Conservation (phyloP, 2,113 vertebrate genomes). For the Fulmarus glacialis region DNA sequence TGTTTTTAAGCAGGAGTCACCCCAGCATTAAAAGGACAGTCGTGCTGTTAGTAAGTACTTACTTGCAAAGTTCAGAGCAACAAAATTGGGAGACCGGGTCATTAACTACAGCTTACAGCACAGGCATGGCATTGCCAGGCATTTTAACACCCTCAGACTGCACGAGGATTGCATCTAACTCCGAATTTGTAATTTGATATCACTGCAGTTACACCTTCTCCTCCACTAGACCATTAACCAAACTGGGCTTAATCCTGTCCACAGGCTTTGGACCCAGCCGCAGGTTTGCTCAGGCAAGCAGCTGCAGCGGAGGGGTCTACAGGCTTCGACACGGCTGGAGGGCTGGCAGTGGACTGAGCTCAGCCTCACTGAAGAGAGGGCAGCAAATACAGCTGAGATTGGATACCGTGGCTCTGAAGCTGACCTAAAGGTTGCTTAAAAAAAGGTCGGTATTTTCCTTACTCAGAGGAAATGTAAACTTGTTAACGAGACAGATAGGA, state of each 20-base stretch:
- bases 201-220: neutral
- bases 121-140: neutral
- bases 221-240: neutral
- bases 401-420: neutral
- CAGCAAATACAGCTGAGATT: neutral
- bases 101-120: neutral
- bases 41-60: neutral
- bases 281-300: neutral
- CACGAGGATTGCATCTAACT: neutral
- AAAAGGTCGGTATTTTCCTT: neutral
- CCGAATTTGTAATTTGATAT: neutral
- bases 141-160: neutral
- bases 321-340: accelerated
- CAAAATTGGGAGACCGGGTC: neutral
- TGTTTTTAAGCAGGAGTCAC: neutral
- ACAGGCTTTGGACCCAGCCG: neutral
- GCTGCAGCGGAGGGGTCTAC: neutral
- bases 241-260: neutral
- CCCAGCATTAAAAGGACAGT: neutral
- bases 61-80: neutral
- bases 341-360: neutral
- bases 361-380: neutral
- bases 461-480: neutral
- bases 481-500: neutral
- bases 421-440: neutral